Evolutionary conservation across 2,797 vertebrate genomes (phyloP).

Genomic region (Lepilemur septentrionalis): DNA sequence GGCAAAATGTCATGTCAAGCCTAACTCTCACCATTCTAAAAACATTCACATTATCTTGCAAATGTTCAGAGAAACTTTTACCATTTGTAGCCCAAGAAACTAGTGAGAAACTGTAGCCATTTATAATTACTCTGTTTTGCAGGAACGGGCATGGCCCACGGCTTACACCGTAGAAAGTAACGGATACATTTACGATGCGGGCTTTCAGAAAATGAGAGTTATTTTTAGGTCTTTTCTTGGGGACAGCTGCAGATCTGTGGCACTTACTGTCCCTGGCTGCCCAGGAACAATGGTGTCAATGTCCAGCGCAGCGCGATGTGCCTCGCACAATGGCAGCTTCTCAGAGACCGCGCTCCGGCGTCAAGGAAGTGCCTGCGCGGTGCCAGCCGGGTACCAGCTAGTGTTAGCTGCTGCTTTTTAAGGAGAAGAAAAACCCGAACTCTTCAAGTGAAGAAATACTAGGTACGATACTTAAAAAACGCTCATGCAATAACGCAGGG

Average conservation of each 20-base stretch:
- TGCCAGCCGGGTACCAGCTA: constrained; percentile 89
- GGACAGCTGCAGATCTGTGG: constrained; percentile 81
- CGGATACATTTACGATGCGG: rapidly evolving
- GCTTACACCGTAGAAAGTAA: neutral
- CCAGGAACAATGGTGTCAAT: constrained; percentile 93
- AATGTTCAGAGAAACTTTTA: neutral
- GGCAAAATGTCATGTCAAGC: rapidly evolving
- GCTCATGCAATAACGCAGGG: neutral
- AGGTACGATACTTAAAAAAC: neutral
- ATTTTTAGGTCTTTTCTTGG: constrained; percentile 36
- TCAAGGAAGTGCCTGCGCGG: constrained; percentile 83
- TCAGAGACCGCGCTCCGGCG: constrained; percentile 83
- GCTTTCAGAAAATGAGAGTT: neutral
- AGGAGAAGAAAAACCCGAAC: constrained; percentile 35
- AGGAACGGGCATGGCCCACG: rapidly evolving
- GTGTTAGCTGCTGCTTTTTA: constrained; percentile 85
- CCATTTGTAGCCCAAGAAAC: neutral
- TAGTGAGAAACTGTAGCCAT: neutral
- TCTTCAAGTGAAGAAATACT: neutral
- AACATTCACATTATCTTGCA: neutral
- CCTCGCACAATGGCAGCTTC: constrained; percentile 93
- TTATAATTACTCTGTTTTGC: neutral
- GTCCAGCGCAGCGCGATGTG: constrained; percentile 88
- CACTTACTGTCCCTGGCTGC: constrained; percentile 82
- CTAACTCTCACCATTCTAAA: neutral